Evolutionary conservation across 2,797 vertebrate species (phyloP), one percentile per base, ranked within the genome.

Genomic region (Chrosomus eos): DNA sequence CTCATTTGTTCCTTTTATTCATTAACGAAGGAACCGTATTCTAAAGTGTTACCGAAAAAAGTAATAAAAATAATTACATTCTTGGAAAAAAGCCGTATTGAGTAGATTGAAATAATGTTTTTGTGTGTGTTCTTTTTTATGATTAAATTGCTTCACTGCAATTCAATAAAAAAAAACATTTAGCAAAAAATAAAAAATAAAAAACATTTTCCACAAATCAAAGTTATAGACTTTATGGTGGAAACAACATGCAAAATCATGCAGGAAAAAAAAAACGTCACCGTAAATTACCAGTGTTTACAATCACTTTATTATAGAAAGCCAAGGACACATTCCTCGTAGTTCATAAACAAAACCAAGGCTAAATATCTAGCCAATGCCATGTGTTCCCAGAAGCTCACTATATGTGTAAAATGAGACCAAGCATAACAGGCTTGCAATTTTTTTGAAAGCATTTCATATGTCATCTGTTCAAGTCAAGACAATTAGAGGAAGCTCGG

Each of bases 401-500:
- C 67, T 67, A 55, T 33, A 55, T 45, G 36, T 70, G 36, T 38
- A 40, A 67, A 84, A 48, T 45, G 21, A 55, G 33, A 81, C 33
- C 45, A 67, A 43, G 10, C 0, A 19, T 75, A 75, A 75, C 71
- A 74, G 70, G 53, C 40, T 5, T 21, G 40, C 19, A 11, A 10
- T 33, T 13, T 67, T 80, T 21, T n/a, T 31, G 0, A 66, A 74
- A 75, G n/a, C 71, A 68, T 81, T 87, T 70, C 72, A 77, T 58
- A 82, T 81, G 82, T 70, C 51, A 64, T 51, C 40, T 8, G 48
- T 74, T 62, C 40, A 80, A 70, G 21, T 71, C 58, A 4, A 82
- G 53, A 95, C 93, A 95, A 94, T 94, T 72, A 88, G 80, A 36
- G 94, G 94, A 95, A 95, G 90, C 88, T 84, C 78, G 85, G 85